These are phyloP conservation scores for Callionymus lyra DNA, from an alignment of 2,113 vertebrate species.

Conservation along the genomic window DNA sequence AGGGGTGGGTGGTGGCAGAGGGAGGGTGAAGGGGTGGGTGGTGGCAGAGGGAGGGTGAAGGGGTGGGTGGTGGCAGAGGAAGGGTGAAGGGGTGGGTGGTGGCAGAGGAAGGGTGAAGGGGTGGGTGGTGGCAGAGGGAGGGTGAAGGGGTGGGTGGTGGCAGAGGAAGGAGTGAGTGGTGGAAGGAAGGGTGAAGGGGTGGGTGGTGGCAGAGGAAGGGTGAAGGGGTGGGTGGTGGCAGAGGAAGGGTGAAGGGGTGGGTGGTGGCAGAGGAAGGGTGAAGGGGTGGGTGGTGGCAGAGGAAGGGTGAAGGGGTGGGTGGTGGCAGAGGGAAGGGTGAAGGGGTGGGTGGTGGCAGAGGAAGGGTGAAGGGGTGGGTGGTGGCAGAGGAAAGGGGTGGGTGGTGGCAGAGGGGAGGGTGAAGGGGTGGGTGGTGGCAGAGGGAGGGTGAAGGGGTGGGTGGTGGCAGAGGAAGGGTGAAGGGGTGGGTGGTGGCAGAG, in stretches of 20 bases:
- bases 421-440: constrained; percentile 25
- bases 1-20: constrained; percentile 27
- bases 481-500: constrained; percentile 56
- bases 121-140: constrained; percentile 34
- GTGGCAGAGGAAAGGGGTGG: too few species aligned
- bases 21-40: constrained; percentile 49
- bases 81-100: constrained; percentile 49
- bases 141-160: too few species aligned
- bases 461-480: constrained; percentile 50
- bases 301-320: constrained; percentile 8
- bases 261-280: constrained; percentile 52
- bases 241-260: constrained; percentile 6
- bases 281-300: constrained; percentile 43
- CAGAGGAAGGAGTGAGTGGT: constrained; percentile 45
- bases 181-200: constrained; percentile 19
- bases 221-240: constrained; percentile 47
- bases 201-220: constrained; percentile 45
- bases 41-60: constrained; percentile 28
- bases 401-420: constrained; percentile 43
- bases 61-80: constrained; percentile 30
- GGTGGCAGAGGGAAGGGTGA: constrained; percentile 51
- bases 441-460: too few species aligned
- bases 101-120: constrained; percentile 22
- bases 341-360: constrained; percentile 43
- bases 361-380: constrained; percentile 11